Percentiles rank a stretch among this genome's conserved stretches.
Conservation (phyloP, 2,888 invertebrate genomes). For the Bursaphelenchus okinawaensis region DNA sequence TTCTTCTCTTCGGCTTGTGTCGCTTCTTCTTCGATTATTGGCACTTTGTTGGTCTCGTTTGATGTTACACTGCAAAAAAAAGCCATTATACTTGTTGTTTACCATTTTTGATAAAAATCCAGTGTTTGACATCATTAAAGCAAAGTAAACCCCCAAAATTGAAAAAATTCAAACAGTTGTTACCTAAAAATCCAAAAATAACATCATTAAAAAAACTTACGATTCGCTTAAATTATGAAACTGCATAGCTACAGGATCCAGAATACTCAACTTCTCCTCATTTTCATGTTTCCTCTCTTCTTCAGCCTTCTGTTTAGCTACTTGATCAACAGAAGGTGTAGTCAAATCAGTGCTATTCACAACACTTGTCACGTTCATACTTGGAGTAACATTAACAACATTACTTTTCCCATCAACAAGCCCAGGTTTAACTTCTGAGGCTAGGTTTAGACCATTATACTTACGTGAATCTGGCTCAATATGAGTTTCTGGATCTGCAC, state of each 20-base stretch:
- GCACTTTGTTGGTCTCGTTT: constrained; percentile 19
- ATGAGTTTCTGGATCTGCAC: no score
- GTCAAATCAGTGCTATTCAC: no score
- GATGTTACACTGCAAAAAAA: not conserved
- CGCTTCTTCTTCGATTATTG: constrained; percentile 24
- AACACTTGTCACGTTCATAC: no score
- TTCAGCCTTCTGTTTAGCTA: not conserved
- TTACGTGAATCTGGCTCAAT: no score
- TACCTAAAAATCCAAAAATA: not conserved
- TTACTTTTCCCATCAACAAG: no score
- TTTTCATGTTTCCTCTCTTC: constrained; percentile 4
- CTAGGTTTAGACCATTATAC: no score
- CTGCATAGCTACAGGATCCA: constrained; percentile 15
- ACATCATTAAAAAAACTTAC: not conserved
- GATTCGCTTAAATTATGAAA: constrained; percentile 16
- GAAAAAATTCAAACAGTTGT: not conserved
- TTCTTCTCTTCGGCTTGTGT: constrained; percentile 33
- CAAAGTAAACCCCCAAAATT: no score
- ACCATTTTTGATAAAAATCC: no score
- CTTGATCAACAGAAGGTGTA: not conserved
- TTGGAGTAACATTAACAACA: no score
- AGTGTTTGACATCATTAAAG: no score
- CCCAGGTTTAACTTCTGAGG: no score
- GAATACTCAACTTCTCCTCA: constrained; percentile 4
- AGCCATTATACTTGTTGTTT: no score